These are phyloP conservation scores for Gryon sp. DNA, from an alignment of 1,140 invertebrate genomes.

Conservation along the genomic window DNA sequence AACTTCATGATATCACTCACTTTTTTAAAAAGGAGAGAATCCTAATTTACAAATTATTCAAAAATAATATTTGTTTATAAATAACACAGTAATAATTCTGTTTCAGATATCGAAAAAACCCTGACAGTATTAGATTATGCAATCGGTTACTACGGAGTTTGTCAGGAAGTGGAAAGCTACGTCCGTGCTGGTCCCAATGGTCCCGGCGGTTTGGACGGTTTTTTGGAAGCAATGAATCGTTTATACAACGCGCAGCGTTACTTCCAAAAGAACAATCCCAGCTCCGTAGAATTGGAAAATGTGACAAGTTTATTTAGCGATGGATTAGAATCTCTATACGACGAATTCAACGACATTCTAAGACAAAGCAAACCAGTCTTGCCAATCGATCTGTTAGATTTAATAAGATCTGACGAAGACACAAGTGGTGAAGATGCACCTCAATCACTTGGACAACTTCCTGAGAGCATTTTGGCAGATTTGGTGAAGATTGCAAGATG, in stretches of 20 bases:
- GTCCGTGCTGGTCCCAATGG: constrained; percentile 87
- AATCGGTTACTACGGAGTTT: constrained; percentile 93
- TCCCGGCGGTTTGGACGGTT: constrained; percentile 84
- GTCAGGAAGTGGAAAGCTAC: constrained; percentile 89
- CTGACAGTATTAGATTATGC: constrained; percentile 91
- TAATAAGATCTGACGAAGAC: constrained; percentile 92
- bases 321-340: constrained; percentile 83
- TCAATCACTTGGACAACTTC: constrained; percentile 80
- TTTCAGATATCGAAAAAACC: constrained; percentile 87
- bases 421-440: constrained; percentile 76
- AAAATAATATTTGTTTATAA: constrained; percentile 2
- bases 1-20: too few species aligned
- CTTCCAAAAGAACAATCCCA: constrained; percentile 95
- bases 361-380: constrained; percentile 93
- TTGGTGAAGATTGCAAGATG: constrained; percentile 90
- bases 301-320: constrained; percentile 84
- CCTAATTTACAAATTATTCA: not conserved
- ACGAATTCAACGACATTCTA: constrained; percentile 92
- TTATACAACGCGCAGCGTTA: constrained; percentile 93
- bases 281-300: constrained; percentile 96
- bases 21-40: too few species aligned
- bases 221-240: constrained; percentile 90
- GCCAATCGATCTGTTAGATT: constrained; percentile 90
- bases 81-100: too few species aligned
- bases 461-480: constrained; percentile 84